Percentiles rank a stretch among this genome's conserved stretches.
Evolutionary conservation across 92 coral and sea anemone species (phyloP).

Genomic region (Porites lobata): DNA sequence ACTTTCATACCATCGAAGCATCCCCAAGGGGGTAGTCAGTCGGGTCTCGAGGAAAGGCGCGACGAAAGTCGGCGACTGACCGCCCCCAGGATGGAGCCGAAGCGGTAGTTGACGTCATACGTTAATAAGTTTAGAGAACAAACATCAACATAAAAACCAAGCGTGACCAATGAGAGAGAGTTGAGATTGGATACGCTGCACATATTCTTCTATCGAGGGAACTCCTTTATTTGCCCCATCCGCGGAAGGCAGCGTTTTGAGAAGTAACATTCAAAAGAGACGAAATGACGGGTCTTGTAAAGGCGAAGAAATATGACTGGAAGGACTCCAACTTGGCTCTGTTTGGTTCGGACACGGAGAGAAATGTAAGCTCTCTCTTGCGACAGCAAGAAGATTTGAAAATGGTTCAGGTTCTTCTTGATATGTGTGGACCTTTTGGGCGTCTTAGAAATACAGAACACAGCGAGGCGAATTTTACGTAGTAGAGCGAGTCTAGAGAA

Average conservation of each 20-base stretch:
- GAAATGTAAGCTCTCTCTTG: constrained; percentile 72
- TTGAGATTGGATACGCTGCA: too few relatives aligned
- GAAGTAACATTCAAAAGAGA: not conserved
- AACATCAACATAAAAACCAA: not conserved
- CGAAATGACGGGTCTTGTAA: constrained; percentile 87
- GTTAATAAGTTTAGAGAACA: not conserved
- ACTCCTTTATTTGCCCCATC: constrained; percentile 38
- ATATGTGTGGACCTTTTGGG: not conserved
- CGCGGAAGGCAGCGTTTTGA: not conserved
- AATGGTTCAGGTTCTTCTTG: constrained; percentile 12
- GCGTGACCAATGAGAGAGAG: too few relatives aligned
- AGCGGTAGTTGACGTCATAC: not conserved
- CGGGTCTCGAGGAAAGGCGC: not conserved
- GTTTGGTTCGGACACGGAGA: constrained; percentile 91
- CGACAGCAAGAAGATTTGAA: not conserved
- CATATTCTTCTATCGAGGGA: not conserved
- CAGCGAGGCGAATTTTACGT: too few relatives aligned
- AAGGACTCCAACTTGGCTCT: constrained; percentile 91
- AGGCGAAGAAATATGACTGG: constrained; percentile 87
- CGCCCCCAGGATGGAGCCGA: not conserved
- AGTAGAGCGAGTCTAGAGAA: too few relatives aligned
- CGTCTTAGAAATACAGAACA: too few relatives aligned
- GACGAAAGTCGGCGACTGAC: not conserved
- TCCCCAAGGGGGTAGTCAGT: too few relatives aligned
- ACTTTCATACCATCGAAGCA: too few relatives aligned